Conservation (phyloP, 2,888 invertebrate species). For the Megalurothrips usitatus region DNA sequence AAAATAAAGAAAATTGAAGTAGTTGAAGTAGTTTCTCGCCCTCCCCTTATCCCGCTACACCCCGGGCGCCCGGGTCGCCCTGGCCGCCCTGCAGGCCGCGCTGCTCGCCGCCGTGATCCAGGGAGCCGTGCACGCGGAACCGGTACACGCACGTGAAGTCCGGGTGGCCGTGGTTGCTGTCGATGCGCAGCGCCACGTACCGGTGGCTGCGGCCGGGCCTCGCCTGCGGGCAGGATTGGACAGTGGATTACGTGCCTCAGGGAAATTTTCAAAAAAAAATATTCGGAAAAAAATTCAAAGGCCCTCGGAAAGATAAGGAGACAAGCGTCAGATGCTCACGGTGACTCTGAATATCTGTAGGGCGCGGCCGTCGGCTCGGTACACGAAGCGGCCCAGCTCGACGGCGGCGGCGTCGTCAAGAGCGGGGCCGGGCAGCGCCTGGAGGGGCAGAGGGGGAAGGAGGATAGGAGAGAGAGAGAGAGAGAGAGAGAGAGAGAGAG, state of each 20-base stretch:
- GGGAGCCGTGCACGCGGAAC: conserved; percentile 56
- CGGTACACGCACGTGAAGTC: conserved; percentile 59
- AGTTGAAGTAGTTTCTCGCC: background rate
- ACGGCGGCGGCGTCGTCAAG: background rate
- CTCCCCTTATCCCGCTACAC: background rate
- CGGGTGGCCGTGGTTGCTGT: conserved; percentile 55
- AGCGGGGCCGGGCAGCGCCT: background rate
- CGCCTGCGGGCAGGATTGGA: conserved; percentile 6
- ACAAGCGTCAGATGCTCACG: background rate
- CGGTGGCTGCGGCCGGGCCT: conserved; percentile 34
- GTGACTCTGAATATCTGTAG: background rate
- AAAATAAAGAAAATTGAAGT: no score
- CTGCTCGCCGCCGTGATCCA: background rate
- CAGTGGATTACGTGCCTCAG: no score
- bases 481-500: no score
- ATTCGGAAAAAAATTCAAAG: conserved; percentile 29
- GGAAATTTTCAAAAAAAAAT: conserved; percentile 30
- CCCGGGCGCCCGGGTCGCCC: no score
- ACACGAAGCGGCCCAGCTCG: background rate
- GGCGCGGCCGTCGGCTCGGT: background rate
- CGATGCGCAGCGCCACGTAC: conserved; percentile 52
- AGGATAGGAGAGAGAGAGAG: no score
- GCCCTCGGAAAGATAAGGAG: background rate
- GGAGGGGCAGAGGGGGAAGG: background rate
- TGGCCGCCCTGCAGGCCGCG: background rate